phyloP scores from a whole-genome alignment of 2,888 invertebrate genomes.

The Sericinus montela region DNA sequence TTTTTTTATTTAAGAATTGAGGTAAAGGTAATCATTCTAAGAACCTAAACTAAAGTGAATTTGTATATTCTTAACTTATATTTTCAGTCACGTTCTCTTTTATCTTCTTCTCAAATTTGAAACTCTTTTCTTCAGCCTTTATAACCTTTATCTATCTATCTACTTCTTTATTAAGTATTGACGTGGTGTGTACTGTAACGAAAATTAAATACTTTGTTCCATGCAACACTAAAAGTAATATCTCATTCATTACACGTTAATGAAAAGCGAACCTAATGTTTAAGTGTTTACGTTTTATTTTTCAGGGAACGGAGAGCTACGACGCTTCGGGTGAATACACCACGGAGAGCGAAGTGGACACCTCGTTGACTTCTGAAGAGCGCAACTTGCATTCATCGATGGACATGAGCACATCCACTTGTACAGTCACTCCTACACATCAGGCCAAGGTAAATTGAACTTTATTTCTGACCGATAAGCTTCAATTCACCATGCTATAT shows the following conservation, averaged over 20 bases:
- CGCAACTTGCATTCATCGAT: slow-evolving; percentile 85
- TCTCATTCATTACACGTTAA: neutral
- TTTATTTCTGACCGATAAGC: slow-evolving; percentile 1
- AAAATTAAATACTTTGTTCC: no score
- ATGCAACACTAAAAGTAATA: no score
- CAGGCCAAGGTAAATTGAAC: slow-evolving; percentile 65
- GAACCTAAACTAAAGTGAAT: no score
- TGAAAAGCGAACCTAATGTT: neutral
- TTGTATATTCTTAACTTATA: no score
- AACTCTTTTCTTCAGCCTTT: no score
- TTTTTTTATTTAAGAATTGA: no score
- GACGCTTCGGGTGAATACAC: slow-evolving; percentile 95
- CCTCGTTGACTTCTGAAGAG: slow-evolving; percentile 88
- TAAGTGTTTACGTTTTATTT: slow-evolving; percentile 12
- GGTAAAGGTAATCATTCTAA: no score
- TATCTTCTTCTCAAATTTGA: no score
- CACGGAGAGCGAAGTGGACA: slow-evolving; percentile 85
- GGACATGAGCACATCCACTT: slow-evolving; percentile 75
- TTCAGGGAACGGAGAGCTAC: slow-evolving; percentile 86
- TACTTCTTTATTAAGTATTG: no score
- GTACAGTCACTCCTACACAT: slow-evolving; percentile 81
- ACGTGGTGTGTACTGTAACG: no score
- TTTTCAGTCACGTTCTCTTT: no score
- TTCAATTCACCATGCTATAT: slow-evolving; percentile 15
- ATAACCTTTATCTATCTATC: no score